Percentiles rank a stretch among this genome's conserved stretches.
Conservation (phyloP, 2,888 invertebrate genomes). For the Athetis lepigone region DNA sequence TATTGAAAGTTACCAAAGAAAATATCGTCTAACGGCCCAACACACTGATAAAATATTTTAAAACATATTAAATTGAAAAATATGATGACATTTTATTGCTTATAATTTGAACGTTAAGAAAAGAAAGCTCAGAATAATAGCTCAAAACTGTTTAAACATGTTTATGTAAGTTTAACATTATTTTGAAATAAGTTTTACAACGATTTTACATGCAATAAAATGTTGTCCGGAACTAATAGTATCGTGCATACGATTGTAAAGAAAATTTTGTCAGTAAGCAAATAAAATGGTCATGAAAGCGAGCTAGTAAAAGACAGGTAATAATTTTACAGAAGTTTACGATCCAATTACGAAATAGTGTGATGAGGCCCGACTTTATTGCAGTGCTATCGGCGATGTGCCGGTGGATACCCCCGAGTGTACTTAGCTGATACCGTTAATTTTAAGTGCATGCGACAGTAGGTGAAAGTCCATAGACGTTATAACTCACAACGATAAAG, state of each 20-base stretch:
- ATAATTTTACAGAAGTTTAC: conserved; percentile 76
- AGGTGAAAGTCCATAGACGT: conserved; percentile 39
- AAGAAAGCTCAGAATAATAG: conserved; percentile 46
- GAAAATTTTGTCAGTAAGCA: conserved; percentile 66
- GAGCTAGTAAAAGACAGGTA: conserved; percentile 70
- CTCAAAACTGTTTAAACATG: conserved; percentile 37
- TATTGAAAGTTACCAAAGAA: conserved; percentile 49
- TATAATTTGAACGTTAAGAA: conserved; percentile 58
- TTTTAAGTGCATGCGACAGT: conserved; percentile 59
- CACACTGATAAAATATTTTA: conserved; percentile 58
- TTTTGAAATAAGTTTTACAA: conserved; percentile 46
- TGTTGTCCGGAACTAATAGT: conserved; percentile 37
- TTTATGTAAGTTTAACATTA: conserved; percentile 50
- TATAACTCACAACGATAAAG: conserved; percentile 55
- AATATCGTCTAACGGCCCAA: conserved; percentile 49
- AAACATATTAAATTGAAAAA: conserved; percentile 61
- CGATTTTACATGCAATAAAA: conserved; percentile 62
- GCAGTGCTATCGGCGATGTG: conserved; percentile 68
- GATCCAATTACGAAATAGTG: conserved; percentile 79
- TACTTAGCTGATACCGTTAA: conserved; percentile 60
- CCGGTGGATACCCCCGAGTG: conserved; percentile 60
- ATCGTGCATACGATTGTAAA: conserved; percentile 60
- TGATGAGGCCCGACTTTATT: conserved; percentile 75
- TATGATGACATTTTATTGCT: conserved; percentile 63
- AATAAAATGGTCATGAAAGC: conserved; percentile 73